Percentiles rank a stretch among this genome's conserved stretches.
Evolutionary conservation across 2,888 invertebrate genomes (phyloP).

Genomic region (Operophtera brumata): DNA sequence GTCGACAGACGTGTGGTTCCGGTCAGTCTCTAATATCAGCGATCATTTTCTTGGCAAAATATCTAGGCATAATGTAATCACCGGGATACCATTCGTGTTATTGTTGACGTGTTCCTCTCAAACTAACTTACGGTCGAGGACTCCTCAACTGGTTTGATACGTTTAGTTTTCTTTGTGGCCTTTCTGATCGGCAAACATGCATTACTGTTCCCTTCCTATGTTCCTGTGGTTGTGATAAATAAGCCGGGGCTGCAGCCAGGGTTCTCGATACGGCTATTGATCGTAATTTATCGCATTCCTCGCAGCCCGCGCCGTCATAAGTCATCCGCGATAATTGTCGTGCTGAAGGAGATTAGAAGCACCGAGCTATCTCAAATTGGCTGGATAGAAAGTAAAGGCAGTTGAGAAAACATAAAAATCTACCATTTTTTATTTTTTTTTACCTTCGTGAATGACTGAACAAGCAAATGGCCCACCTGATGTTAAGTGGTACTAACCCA

Average conservation of each 20-base stretch:
- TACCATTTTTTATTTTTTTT: no score
- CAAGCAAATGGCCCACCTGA: no score
- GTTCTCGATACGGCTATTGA: conserved; percentile 27
- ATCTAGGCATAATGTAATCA: no score
- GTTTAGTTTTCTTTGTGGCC: no score
- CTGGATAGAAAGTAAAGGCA: conserved; percentile 2
- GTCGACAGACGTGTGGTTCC: no score
- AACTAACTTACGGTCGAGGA: not conserved
- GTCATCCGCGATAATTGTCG: conserved; percentile 33
- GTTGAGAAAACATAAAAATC: not conserved
- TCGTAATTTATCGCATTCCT: conserved; percentile 32
- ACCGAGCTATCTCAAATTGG: conserved; percentile 19
- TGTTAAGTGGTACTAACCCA: no score
- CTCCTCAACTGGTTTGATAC: not conserved
- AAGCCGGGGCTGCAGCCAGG: conserved; percentile 8
- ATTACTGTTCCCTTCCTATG: conserved; percentile 1
- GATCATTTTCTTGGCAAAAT: no score
- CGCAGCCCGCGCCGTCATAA: conserved; percentile 25
- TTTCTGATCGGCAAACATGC: not conserved
- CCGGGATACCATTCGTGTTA: no score
- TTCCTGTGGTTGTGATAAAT: conserved; percentile 9
- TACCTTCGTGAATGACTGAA: no score
- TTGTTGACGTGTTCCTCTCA: not conserved
- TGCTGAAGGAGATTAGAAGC: conserved; percentile 27
- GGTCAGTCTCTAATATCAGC: no score